A percentile compares a stretch with the other conserved stretches of the same genome.
These are phyloP conservation scores for Geotrypetes seraphini DNA, from an alignment of 2,797 vertebrate genomes.

Conservation along the genomic window DNA sequence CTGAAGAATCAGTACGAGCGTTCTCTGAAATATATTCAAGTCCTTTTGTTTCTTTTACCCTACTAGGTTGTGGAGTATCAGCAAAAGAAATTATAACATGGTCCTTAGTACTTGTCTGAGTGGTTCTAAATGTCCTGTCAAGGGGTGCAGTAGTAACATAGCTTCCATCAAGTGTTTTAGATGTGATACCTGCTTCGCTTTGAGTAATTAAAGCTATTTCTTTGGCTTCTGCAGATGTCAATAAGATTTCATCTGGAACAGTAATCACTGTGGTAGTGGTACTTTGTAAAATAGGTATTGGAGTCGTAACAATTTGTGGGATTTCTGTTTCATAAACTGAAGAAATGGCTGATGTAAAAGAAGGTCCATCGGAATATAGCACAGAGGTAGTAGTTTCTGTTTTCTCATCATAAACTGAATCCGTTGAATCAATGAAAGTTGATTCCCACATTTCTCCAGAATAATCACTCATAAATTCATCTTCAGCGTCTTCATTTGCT, in stretches of 20 bases:
- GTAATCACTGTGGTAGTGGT: conserved; percentile 24
- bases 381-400: conserved; percentile 46
- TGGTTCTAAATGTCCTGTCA: conserved; percentile 11
- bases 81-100: conserved; percentile 59
- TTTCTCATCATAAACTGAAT: conserved; percentile 46
- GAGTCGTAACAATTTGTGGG: conserved; percentile 38
- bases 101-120: conserved; percentile 34
- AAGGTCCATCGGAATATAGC: conserved; percentile 46
- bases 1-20: conserved; percentile 12
- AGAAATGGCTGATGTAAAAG: conserved; percentile 52
- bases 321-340: conserved; percentile 49
- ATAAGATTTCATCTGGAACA: conserved; percentile 24
- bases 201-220: conserved; percentile 19
- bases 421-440: conserved; percentile 50
- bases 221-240: conserved; percentile 36
- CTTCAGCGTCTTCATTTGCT: conserved; percentile 85
- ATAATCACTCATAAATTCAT: conserved; percentile 71
- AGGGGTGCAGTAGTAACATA: background rate
- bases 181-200: conserved; percentile 26
- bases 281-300: too few species aligned
- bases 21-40: conserved; percentile 9
- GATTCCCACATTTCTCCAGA: conserved; percentile 64
- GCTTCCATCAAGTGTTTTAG: conserved; percentile 30
- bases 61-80: conserved; percentile 35
- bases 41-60: conserved; percentile 22